Percentiles rank a stretch among this genome's conserved stretches.
Conservation (phyloP, 2,888 invertebrate genomes). For the Rapana venosa region DNA sequence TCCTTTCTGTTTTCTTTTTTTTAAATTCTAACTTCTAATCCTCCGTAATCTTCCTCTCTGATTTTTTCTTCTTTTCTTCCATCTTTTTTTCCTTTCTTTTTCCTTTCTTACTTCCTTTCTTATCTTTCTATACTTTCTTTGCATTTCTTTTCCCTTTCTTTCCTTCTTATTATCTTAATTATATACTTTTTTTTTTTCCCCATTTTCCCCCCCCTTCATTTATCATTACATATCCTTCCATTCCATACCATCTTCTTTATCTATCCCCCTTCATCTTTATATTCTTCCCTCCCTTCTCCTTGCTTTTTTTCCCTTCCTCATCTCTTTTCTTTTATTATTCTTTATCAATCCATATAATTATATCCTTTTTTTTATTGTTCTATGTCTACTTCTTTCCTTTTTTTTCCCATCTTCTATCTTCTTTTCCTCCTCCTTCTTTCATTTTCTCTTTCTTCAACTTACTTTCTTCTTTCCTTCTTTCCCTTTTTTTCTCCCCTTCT, state of each 20-base stretch:
- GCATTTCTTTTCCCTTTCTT: neutral
- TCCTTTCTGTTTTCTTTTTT: no score
- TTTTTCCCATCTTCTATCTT: neutral
- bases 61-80: neutral
- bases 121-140: neutral
- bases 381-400: neutral
- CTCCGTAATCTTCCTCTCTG: no score
- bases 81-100: neutral
- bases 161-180: neutral
- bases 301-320: neutral
- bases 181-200: neutral
- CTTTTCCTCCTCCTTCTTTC: neutral
- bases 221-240: conserved; percentile 25
- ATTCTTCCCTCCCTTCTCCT: neutral
- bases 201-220: neutral
- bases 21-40: no score
- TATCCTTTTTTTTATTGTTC: neutral
- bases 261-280: neutral
- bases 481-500: neutral
- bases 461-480: neutral
- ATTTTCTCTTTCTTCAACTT: neutral
- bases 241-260: neutral
- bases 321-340: neutral
- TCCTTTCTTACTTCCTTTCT: neutral
- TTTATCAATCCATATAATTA: neutral